Evolutionary conservation across 2,797 vertebrate genomes (phyloP).

Genomic region (Chiroxiphia lanceolata): DNA sequence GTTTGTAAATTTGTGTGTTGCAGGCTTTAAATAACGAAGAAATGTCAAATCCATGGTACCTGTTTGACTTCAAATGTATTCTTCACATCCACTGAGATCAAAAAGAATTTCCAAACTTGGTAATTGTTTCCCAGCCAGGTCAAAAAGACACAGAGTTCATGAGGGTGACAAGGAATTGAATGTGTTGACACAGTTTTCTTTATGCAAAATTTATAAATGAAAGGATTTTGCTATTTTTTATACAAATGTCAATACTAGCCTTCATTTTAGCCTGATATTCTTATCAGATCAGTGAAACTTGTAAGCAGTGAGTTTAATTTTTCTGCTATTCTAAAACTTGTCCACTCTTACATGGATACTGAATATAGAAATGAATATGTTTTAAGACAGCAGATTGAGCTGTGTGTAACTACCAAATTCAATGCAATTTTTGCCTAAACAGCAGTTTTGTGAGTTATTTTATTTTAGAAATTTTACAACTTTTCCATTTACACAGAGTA

Average conservation of each 20-base stretch:
- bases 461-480: background rate
- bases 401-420: background rate
- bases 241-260: background rate
- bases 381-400: background rate
- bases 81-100: background rate
- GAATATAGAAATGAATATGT: background rate
- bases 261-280: background rate
- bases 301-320: background rate
- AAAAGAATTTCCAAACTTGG: fast-evolving
- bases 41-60: background rate
- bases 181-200: fast-evolving
- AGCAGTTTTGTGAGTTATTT: background rate
- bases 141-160: background rate
- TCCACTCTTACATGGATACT: background rate
- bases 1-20: background rate
- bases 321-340: background rate
- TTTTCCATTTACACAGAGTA: background rate
- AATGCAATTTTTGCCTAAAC: background rate
- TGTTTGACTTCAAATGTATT: background rate
- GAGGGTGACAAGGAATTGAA: background rate
- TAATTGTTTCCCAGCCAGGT: background rate
- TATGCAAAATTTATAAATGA: background rate
- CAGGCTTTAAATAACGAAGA: background rate
- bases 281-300: background rate
- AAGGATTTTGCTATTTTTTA: background rate